Evolutionary conservation across 2,888 invertebrate genomes (phyloP).

Genomic region (Sarcophaga variegata): DNA sequence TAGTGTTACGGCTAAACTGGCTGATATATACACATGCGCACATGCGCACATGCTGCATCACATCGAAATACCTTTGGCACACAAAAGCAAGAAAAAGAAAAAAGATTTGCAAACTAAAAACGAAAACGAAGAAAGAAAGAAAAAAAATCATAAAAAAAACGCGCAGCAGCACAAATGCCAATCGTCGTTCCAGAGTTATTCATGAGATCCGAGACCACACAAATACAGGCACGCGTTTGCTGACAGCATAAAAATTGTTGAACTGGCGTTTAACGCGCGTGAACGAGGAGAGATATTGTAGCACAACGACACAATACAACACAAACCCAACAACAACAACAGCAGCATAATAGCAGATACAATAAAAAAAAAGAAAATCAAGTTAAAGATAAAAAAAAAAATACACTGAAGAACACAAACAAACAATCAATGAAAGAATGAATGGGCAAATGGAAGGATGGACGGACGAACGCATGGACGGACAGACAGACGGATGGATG

Average conservation of each 20-base stretch:
- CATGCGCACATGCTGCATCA: conserved; percentile 35
- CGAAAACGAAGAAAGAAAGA: background rate
- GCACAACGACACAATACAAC: conserved; percentile 56
- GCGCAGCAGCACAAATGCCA: conserved; percentile 73
- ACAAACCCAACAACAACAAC: conserved; percentile 38
- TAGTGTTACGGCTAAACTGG: conserved; percentile 4
- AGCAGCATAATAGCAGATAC: background rate
- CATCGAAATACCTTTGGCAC: conserved; percentile 29
- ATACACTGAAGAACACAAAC: conserved; percentile 23
- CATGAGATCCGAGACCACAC: conserved; percentile 80
- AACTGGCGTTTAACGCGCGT: conserved; percentile 81
- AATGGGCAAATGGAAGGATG: conserved; percentile 45
- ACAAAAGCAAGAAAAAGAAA: conserved; percentile 24
- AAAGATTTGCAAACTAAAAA: conserved; percentile 57
- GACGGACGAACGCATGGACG: conserved; percentile 37
- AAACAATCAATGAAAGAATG: conserved; percentile 46
- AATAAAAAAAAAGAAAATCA: background rate
- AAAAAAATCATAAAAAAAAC: conserved; percentile 52
- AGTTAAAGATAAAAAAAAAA: conserved; percentile 13
- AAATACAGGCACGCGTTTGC: conserved; percentile 82
- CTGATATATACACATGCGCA: background rate
- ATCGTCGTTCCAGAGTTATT: conserved; percentile 60
- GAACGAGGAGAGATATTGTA: conserved; percentile 81
- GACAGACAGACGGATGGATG: conserved; percentile 40
- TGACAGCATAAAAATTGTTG: conserved; percentile 82